Percentiles rank a stretch among this genome's conserved stretches.
Evolutionary conservation across 2,888 invertebrate species (phyloP).

Genomic region (Hymenopus coronatus): DNA sequence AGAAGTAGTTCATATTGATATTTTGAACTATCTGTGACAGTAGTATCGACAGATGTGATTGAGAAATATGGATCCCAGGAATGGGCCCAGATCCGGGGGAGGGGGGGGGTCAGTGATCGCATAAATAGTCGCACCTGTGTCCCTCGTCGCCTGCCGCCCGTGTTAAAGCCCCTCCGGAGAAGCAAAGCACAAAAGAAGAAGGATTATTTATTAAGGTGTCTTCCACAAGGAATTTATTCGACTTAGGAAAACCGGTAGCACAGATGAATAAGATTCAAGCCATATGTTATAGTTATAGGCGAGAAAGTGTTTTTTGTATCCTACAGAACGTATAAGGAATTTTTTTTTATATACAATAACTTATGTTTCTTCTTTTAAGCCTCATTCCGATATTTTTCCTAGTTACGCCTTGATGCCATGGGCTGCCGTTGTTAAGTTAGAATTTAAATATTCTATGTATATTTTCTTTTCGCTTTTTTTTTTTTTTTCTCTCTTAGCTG

Average conservation of each 20-base stretch:
- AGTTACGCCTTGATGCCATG: neutral
- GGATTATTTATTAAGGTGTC: neutral
- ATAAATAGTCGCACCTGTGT: neutral
- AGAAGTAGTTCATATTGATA: too few species aligned
- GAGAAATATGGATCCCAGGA: too few species aligned
- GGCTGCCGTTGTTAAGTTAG: neutral
- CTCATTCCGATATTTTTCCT: neutral
- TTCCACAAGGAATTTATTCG: neutral
- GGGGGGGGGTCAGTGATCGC: too few species aligned
- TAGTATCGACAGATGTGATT: too few species aligned
- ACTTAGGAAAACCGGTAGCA: conserved; percentile 23
- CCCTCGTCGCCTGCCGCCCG: neutral
- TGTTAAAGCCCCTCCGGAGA: neutral
- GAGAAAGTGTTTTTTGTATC: neutral
- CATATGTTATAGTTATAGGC: conserved; percentile 22
- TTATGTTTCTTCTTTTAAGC: neutral
- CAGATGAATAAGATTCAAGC: conserved; percentile 17
- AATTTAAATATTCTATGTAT: neutral
- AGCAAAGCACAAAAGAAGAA: neutral
- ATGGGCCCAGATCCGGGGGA: too few species aligned
- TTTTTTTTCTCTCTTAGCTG: neutral
- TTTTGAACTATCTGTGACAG: too few species aligned
- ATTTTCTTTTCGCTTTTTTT: neutral
- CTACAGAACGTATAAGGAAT: neutral
- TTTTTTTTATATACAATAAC: neutral